These are phyloP conservation scores for Pygoscelis antarcticus DNA, from an alignment of 2,113 vertebrate species.

Conservation along the genomic window DNA sequence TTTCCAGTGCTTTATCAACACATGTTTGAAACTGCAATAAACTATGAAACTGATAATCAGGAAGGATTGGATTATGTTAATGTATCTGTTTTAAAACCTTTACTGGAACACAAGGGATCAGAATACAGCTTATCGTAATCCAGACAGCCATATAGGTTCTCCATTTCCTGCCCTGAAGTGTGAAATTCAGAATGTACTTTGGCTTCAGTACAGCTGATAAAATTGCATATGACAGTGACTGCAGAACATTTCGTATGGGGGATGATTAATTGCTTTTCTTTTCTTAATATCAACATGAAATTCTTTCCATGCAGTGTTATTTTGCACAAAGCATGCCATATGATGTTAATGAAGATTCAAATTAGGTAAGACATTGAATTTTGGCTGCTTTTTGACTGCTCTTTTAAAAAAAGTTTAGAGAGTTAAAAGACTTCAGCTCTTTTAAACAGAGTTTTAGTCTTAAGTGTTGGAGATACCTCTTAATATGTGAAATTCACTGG, in stretches of 20 bases:
- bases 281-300: slow-evolving; percentile 2
- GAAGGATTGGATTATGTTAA: not conserved
- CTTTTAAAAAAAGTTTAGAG: not conserved
- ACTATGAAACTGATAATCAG: not conserved
- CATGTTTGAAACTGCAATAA: not conserved
- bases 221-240: slow-evolving; percentile 30
- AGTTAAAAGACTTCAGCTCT: not conserved
- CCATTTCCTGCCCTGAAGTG: not conserved
- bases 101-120: not conserved
- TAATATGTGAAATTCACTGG: not conserved
- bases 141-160: not conserved
- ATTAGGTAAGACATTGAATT: not conserved
- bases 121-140: not conserved
- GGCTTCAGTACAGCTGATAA: slow-evolving; percentile 17
- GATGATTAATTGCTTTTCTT: slow-evolving; percentile 57
- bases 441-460: not conserved
- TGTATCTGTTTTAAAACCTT: not conserved
- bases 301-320: not conserved
- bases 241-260: not conserved
- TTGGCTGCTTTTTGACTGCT: not conserved
- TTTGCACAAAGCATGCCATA: not conserved
- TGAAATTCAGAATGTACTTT: slow-evolving; percentile 30
- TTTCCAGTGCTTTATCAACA: not conserved
- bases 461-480: not conserved
- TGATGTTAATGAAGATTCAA: slow-evolving; percentile 29